phyloP scores from a whole-genome alignment of 2,888 invertebrate genomes.

The Hermaeophaga mercurialis region DNA sequence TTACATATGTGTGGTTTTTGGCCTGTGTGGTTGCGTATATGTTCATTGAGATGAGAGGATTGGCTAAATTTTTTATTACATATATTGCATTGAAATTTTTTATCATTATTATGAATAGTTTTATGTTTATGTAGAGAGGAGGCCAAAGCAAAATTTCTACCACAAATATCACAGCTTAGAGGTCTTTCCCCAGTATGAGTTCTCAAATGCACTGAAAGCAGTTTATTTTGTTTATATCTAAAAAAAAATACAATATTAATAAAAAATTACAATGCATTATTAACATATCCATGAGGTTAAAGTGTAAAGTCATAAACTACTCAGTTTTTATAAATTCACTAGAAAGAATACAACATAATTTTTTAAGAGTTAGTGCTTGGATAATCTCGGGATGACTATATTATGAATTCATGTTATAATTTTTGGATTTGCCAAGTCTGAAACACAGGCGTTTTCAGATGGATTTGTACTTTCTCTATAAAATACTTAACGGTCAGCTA shows the following conservation, averaged over 20 bases:
- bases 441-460: too few species aligned
- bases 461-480: too few species aligned
- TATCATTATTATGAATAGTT: conserved; percentile 49
- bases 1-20: conserved; percentile 51
- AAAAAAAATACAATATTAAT: conserved; percentile 20
- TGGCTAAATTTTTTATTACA: conserved; percentile 54
- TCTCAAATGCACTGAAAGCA: conserved; percentile 51
- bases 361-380: too few species aligned
- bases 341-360: too few species aligned
- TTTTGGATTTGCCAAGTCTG: too few species aligned
- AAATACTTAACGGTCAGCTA: too few species aligned
- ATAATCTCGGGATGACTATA: too few species aligned
- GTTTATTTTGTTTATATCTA: conserved; percentile 53
- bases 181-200: conserved; percentile 55
- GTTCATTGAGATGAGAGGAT: conserved; percentile 51
- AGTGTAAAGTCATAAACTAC: too few species aligned
- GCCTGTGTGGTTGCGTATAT: conserved; percentile 53
- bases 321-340: too few species aligned
- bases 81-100: conserved; percentile 51
- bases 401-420: too few species aligned
- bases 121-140: conserved; percentile 54
- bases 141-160: conserved; percentile 52
- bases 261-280: background rate
- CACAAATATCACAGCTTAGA: conserved; percentile 54
- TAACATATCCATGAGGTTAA: too few species aligned